Percentiles rank a stretch among this genome's conserved stretches.
Conservation (phyloP, 2,113 vertebrate species). For the Lepisosteus osseus region DNA sequence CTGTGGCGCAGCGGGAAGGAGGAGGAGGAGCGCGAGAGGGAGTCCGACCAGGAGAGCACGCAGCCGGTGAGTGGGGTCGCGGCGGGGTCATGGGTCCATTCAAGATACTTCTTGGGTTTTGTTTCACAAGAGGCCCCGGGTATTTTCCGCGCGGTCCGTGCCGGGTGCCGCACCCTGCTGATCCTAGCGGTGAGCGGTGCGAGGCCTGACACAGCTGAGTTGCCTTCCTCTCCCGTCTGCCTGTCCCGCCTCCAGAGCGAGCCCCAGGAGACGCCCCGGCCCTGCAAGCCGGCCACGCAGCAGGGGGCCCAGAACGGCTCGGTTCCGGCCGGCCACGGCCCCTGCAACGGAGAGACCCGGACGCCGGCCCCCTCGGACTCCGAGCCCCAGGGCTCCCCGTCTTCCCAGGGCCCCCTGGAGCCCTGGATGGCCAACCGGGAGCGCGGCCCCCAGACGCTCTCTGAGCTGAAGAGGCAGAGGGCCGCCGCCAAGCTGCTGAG, state of each 20-base stretch:
- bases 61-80: constrained; percentile 62
- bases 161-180: too few relatives aligned
- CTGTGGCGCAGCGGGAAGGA: constrained; percentile 85
- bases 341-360: constrained; percentile 47
- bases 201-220: too few relatives aligned
- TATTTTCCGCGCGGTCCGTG: background rate
- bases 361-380: constrained; percentile 4
- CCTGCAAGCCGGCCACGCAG: constrained; percentile 56
- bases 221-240: too few relatives aligned
- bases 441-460: constrained; percentile 80
- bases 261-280: constrained; percentile 50
- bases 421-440: constrained; percentile 73
- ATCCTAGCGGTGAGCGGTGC: too few relatives aligned
- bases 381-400: constrained; percentile 20
- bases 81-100: background rate
- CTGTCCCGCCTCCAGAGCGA: too few relatives aligned
- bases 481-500: constrained; percentile 84
- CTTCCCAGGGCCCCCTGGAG: constrained; percentile 48
- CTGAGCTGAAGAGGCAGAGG: constrained; percentile 91
- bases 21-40: constrained; percentile 70
- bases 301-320: constrained; percentile 64
- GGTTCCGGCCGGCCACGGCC: constrained; percentile 40
- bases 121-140: constrained; percentile 30
- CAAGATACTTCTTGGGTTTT: constrained; percentile 28
- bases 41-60: constrained; percentile 82